phyloP scores from a whole-genome alignment of 2,888 invertebrate genomes.

The Acrocyrtus sp. region DNA sequence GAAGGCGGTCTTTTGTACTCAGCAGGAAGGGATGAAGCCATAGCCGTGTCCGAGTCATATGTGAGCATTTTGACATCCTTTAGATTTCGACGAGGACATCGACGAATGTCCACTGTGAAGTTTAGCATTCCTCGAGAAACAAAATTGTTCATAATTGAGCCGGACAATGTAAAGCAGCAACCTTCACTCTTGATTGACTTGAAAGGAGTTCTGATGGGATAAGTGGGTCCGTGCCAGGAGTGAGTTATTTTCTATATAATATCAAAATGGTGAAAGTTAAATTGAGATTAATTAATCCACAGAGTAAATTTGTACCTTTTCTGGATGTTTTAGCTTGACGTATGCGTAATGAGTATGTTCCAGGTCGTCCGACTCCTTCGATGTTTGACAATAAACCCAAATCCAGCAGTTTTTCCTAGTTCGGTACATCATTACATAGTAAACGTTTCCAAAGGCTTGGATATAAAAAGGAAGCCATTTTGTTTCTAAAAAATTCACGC shows the following conservation, averaged over 20 bases:
- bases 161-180: conserved; percentile 50
- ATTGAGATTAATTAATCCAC: not conserved
- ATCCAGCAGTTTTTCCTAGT: conserved; percentile 50
- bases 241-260: conserved; percentile 27
- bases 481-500: too few species aligned
- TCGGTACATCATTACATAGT: conserved; percentile 59
- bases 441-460: conserved; percentile 50
- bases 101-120: conserved; percentile 53
- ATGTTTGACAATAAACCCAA: conserved; percentile 58
- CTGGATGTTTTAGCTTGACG: conserved; percentile 47
- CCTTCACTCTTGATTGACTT: conserved; percentile 50
- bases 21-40: conserved; percentile 6
- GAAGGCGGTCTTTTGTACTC: conserved; percentile 24
- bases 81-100: conserved; percentile 17
- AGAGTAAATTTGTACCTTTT: conserved; percentile 38
- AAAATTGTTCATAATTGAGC: conserved; percentile 54
- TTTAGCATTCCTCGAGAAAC: conserved; percentile 35
- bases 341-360: conserved; percentile 32
- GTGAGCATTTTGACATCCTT: conserved; percentile 14
- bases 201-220: conserved; percentile 50
- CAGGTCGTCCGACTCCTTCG: conserved; percentile 46
- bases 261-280: too few species aligned
- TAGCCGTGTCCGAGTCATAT: conserved; percentile 19
- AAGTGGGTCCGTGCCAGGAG: conserved; percentile 59
- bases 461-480: conserved; percentile 61